Base-by-base conservation (phyloP, 2,797 vertebrate genomes). In the Anguilla marmorata region DNA sequence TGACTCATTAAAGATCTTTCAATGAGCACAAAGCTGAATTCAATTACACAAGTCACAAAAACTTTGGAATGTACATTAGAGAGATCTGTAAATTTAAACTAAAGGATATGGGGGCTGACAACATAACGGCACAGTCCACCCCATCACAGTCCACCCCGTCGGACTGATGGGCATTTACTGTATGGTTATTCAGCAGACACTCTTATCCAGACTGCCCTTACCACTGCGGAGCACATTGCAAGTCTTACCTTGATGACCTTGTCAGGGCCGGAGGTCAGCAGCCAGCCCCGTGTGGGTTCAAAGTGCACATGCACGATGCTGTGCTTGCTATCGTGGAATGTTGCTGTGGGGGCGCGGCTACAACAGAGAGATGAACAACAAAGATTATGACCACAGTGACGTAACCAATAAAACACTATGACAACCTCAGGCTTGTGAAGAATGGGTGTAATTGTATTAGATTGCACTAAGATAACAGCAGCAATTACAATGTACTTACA, bases 301-400 rank as follows among this genome's bases (percentile, higher is more conserved):
- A 98, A 99, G 93, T 99, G 97, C 93, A 99, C 97, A 0, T 98
- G 96, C 88, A 98, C 95, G 0, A 99, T 95, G 91, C 95, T 96
- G 93, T 99, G 99, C 91, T 99, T 99, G 87, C 98, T 98, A 94
- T 99, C 97, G 0, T 99, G 99, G 94, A 99, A 99, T 88, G 98
- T 99, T 7, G 98, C 98, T 0, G 98, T 99, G 88, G 99, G 98
- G 0, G 98, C 98, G 2, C 98, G 96, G 63, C 98, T 99, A 90
- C 14, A 92, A 92, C 60, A 91, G 86, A 93, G 3, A 76, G 84
- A 87, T 37, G 58, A n/a, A 56, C 84, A 54, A 58, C 8, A 16
- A 50, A 69, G 4, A 66, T 9, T 50, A 11, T 48, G 11, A 48
- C 45, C 37, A 50, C 21, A 37, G 30, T 82, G 9, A 54, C 16